Conservation (phyloP, 2,797 vertebrate species). For the Florisuga fusca region DNA sequence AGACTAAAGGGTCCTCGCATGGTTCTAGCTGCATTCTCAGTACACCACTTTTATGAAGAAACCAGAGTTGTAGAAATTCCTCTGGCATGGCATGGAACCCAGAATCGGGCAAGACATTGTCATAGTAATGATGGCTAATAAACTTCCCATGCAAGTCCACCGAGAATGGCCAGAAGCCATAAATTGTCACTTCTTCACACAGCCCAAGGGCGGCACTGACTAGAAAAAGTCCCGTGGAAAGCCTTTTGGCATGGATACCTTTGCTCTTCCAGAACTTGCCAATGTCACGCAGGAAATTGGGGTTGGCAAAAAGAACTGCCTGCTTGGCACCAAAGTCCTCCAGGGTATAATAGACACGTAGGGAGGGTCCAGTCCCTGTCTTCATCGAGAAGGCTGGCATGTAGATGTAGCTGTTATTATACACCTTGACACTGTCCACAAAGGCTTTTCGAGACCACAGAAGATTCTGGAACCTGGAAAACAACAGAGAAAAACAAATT, state of each 20-base stretch:
- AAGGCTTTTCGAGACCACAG: slow-evolving; percentile 94
- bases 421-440: slow-evolving; percentile 91
- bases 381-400: slow-evolving; percentile 98
- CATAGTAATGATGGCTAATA: slow-evolving; percentile 97
- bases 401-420: slow-evolving; percentile 94
- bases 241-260: slow-evolving; percentile 90
- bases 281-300: slow-evolving; percentile 91
- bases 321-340: slow-evolving; percentile 89
- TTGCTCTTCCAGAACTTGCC: slow-evolving; percentile 93
- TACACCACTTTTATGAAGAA: slow-evolving; percentile 91
- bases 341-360: slow-evolving; percentile 90
- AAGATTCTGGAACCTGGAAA: slow-evolving; percentile 91
- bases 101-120: slow-evolving; percentile 90
- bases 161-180: slow-evolving; percentile 97
- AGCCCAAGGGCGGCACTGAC: slow-evolving; percentile 92
- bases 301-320: slow-evolving; percentile 94
- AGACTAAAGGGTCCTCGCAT: slow-evolving; percentile 74
- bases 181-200: slow-evolving; percentile 93
- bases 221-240: slow-evolving; percentile 95
- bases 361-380: slow-evolving; percentile 90
- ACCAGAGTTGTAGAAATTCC: slow-evolving; percentile 97
- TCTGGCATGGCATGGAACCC: slow-evolving; percentile 97
- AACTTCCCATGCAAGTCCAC: slow-evolving; percentile 84
- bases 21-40: slow-evolving; percentile 87
- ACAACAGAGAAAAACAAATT: not conserved